Base-by-base conservation (phyloP, 2,113 vertebrate species). In the Ariopsis seemanni region DNA sequence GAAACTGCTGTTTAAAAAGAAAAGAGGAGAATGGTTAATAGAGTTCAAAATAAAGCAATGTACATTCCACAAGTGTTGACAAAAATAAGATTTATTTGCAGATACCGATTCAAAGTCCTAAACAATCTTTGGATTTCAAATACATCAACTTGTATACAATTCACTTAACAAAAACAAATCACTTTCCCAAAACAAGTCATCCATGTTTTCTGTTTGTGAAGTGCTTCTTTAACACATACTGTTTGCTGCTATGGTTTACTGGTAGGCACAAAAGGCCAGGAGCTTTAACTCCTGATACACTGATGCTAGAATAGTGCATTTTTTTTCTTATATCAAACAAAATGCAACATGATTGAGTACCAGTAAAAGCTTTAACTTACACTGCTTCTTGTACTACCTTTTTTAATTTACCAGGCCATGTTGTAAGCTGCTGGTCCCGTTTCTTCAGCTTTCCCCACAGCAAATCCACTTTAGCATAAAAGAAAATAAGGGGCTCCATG, bases 401-500 rank as follows among this genome's bases (percentile, higher is more conserved):
- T 96, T 96, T 96, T 96, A 97, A 98, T 95, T 98, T 97, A 98
- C 95, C 96, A 97, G 97, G 97, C 97, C 96, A 96, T 95, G 97
- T 96, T 96, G 96, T 95, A 96, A 96, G 97, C 96, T 96, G 97
- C 97, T 96, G 97, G 97, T 98, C 97, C 97, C 96, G 97, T 95
- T 95, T 98, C 97, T 97, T 98, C 97, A 93, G 96, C 96, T 97
- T 93, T 97, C 97, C 96, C 95, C 96, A 96, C 96, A 97, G 97
- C 95, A 97, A 97, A 97, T 98, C 97, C 98, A 98, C 98, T 99
- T 98, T 96, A 98, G 98, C 97, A 99, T 97, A 98, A 98, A 99
- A 96, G 97, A 98, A 95, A 99, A 97, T 96, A 97, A 97, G 96
- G 97, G 95, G 96, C 98, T 98, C 98, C 97, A 99, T 99, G 95